These are phyloP conservation scores for Gari tellinella DNA, from an alignment of 2,888 invertebrate genomes.

Conservation along the genomic window DNA sequence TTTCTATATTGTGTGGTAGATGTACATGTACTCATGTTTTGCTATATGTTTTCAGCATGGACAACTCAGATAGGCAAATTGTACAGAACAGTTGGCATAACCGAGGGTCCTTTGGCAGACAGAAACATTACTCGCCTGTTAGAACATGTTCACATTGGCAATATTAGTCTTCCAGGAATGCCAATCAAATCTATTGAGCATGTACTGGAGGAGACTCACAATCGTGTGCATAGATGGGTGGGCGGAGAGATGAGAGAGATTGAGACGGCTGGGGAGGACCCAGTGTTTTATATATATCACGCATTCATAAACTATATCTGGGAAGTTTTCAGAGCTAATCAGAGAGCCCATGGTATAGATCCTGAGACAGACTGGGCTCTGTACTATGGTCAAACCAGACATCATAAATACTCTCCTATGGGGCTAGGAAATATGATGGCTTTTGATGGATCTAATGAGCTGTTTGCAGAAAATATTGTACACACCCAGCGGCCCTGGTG, in stretches of 20 bases:
- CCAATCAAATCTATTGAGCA: slow-evolving; percentile 57
- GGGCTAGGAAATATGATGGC: slow-evolving; percentile 70
- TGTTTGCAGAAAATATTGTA: slow-evolving; percentile 58
- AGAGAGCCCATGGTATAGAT: slow-evolving; percentile 55
- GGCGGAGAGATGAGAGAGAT: slow-evolving; percentile 74
- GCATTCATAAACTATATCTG: slow-evolving; percentile 72
- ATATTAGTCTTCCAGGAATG: slow-evolving; percentile 67
- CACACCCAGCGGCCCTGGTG: slow-evolving; percentile 65
- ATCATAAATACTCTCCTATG: slow-evolving; percentile 67
- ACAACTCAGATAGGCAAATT: slow-evolving; percentile 44
- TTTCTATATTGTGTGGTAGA: too few species aligned
- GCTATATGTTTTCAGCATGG: slow-evolving; percentile 29
- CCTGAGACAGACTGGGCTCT: slow-evolving; percentile 66
- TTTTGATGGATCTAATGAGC: slow-evolving; percentile 66
- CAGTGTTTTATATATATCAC: slow-evolving; percentile 74
- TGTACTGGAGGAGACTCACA: slow-evolving; percentile 70
- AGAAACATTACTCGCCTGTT: slow-evolving; percentile 64
- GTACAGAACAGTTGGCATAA: slow-evolving; percentile 56
- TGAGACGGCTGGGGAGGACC: slow-evolving; percentile 75
- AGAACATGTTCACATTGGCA: slow-evolving; percentile 42
- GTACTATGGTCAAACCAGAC: slow-evolving; percentile 55
- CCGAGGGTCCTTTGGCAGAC: slow-evolving; percentile 59
- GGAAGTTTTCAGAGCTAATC: slow-evolving; percentile 67
- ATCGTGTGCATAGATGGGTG: slow-evolving; percentile 72
- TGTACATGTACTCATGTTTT: too few species aligned